Evolutionary conservation across 2,888 invertebrate genomes (phyloP).

Genomic region (Arrhopalites spinosus): DNA sequence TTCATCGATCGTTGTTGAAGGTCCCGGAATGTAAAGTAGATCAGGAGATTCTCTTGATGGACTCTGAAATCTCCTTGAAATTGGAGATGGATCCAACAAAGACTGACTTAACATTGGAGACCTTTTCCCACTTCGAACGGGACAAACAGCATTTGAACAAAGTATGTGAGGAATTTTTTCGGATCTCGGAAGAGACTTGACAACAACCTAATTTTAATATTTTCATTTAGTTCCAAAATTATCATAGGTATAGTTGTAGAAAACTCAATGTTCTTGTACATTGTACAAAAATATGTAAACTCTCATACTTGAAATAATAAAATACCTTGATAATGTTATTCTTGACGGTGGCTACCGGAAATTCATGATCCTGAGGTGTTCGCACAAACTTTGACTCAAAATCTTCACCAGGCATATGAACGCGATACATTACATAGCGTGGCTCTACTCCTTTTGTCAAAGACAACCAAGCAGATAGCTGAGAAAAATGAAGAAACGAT

Average conservation of each 20-base stretch:
- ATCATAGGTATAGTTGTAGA: too few relatives aligned
- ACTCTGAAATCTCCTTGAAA: conserved; percentile 58
- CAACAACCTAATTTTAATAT: conserved; percentile 64
- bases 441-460: conserved; percentile 60
- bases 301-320: too few relatives aligned
- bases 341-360: conserved; percentile 69
- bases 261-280: too few relatives aligned
- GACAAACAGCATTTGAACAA: conserved; percentile 59
- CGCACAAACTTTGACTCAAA: conserved; percentile 64
- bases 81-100: conserved; percentile 59
- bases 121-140: conserved; percentile 45
- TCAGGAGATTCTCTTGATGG: conserved; percentile 59
- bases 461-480: conserved; percentile 88
- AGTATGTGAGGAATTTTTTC: conserved; percentile 71
- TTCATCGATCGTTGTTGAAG: conserved; percentile 66
- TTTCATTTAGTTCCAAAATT: too few relatives aligned
- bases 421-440: conserved; percentile 68
- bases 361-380: conserved; percentile 65
- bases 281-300: too few relatives aligned
- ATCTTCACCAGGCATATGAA: conserved; percentile 71
- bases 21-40: conserved; percentile 56
- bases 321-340: conserved; percentile 66
- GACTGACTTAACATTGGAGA: conserved; percentile 59
- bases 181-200: conserved; percentile 71
- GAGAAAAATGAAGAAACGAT: conserved; percentile 94